A percentile compares a stretch with the other conserved stretches of the same genome.
Evolutionary conservation across 2,888 invertebrate species (phyloP).

Genomic region (Cremastobaeus sp.): DNA sequence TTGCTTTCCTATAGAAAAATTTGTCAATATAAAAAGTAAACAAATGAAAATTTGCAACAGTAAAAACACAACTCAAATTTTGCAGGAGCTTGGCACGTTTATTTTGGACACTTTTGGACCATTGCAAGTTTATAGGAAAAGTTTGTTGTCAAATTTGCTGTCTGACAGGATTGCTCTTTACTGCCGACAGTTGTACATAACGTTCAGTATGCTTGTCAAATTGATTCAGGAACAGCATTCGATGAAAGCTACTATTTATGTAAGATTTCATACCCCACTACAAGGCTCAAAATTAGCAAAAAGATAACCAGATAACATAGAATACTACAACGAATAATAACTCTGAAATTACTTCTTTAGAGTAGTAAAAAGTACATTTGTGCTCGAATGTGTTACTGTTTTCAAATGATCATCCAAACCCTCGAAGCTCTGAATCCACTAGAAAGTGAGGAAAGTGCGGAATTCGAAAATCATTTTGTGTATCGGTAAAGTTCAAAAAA

Average conservation of each 20-base stretch:
- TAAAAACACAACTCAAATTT: slow-evolving; percentile 1
- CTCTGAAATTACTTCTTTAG: slow-evolving; percentile 65
- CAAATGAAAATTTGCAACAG: background rate
- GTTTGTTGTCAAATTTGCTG: slow-evolving; percentile 66
- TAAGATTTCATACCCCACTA: too few relatives aligned
- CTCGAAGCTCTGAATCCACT: slow-evolving; percentile 69
- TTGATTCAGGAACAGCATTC: slow-evolving; percentile 73
- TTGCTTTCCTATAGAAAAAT: too few relatives aligned
- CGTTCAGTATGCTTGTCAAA: slow-evolving; percentile 71
- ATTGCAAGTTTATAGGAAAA: slow-evolving; percentile 70
- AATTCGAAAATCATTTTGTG: slow-evolving; percentile 74
- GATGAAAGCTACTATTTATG: slow-evolving; percentile 71
- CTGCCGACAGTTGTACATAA: slow-evolving; percentile 70
- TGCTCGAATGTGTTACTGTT: slow-evolving; percentile 72
- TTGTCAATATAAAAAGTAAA: too few relatives aligned
- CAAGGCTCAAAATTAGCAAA: too few relatives aligned
- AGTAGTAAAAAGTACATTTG: slow-evolving; percentile 74
- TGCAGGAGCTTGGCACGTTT: slow-evolving; percentile 73
- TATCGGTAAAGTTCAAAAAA: slow-evolving; percentile 67
- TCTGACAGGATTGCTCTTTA: slow-evolving; percentile 72
- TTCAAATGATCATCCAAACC: slow-evolving; percentile 70
- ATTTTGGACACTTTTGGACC: slow-evolving; percentile 71
- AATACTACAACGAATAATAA: too few relatives aligned
- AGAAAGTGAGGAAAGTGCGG: slow-evolving; percentile 68
- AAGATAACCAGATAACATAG: too few relatives aligned